phyloP scores from a whole-genome alignment of 2,797 vertebrate species.

The Lagocephalus sceleratus region DNA sequence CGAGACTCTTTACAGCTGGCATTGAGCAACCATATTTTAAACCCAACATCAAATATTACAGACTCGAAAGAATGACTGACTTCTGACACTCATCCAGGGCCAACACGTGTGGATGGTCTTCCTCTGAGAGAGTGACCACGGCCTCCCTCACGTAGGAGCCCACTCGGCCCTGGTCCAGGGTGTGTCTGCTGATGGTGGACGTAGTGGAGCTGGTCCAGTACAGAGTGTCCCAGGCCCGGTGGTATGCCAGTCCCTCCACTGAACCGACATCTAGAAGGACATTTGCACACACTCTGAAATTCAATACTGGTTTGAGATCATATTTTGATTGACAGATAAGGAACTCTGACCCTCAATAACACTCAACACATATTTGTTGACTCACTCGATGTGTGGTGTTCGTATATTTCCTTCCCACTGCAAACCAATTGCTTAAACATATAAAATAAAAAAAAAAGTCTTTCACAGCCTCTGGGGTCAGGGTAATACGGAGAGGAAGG shows the following conservation, averaged over 20 bases:
- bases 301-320: slow-evolving; percentile 21
- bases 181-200: slow-evolving; percentile 91
- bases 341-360: slow-evolving; percentile 39
- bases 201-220: slow-evolving; percentile 98
- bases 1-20: neutral
- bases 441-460: slow-evolving; percentile 31
- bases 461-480: slow-evolving; percentile 13
- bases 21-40: too few relatives aligned
- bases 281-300: neutral
- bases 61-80: slow-evolving; percentile 70
- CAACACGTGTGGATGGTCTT: slow-evolving; percentile 93
- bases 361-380: slow-evolving; percentile 45
- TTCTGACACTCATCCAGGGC: slow-evolving; percentile 95
- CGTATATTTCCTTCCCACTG: slow-evolving; percentile 22
- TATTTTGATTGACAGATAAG: slow-evolving; percentile 48
- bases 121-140: slow-evolving; percentile 91
- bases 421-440: slow-evolving; percentile 51
- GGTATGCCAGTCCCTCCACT: slow-evolving; percentile 96
- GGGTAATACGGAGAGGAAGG: slow-evolving; percentile 28
- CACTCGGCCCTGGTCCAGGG: slow-evolving; percentile 82
- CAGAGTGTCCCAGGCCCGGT: slow-evolving; percentile 89
- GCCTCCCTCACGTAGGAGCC: slow-evolving; percentile 84
- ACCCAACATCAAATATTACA: slow-evolving; percentile 3
- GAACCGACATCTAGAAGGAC: slow-evolving; percentile 87
- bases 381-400: slow-evolving; percentile 24